These are phyloP conservation scores for Pseudomyrmex flavicornis DNA, from an alignment of 1,140 invertebrate genomes.

Conservation along the genomic window DNA sequence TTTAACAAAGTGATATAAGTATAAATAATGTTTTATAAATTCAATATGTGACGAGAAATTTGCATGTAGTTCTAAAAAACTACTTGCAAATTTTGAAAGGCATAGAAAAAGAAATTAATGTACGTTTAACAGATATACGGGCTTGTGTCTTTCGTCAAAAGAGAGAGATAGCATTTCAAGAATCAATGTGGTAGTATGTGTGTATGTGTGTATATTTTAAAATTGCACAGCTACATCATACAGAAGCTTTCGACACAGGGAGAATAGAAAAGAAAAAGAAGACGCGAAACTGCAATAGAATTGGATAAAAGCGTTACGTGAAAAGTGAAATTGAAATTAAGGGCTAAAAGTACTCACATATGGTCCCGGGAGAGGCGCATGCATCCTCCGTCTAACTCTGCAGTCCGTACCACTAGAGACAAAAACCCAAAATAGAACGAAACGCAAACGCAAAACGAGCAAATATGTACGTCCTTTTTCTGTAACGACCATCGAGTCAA, in stretches of 20 bases:
- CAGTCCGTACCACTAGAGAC: constrained; percentile 86
- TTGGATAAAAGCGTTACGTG: constrained; percentile 24
- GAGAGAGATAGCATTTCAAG: constrained; percentile 13
- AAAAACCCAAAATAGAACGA: constrained; percentile 84
- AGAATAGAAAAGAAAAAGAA: constrained; percentile 33
- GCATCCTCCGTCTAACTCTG: constrained; percentile 86
- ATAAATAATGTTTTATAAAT: neutral
- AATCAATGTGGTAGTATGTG: neutral
- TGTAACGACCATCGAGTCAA: constrained; percentile 65
- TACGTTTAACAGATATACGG: constrained; percentile 7
- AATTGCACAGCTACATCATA: constrained; percentile 16
- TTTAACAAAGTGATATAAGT: no score
- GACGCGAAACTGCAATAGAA: neutral
- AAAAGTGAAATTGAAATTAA: constrained; percentile 74
- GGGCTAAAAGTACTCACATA: constrained; percentile 83
- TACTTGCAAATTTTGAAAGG: neutral
- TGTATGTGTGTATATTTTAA: neutral
- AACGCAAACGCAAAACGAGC: constrained; percentile 75
- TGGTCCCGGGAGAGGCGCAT: constrained; percentile 85
- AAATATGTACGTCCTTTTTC: constrained; percentile 67
- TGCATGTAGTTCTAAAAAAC: neutral
- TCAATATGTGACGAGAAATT: neutral
- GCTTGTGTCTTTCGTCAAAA: constrained; percentile 15
- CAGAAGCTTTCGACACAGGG: constrained; percentile 28
- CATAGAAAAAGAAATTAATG: neutral